Percentiles rank a stretch among this genome's conserved stretches.
Evolutionary conservation across 2,888 invertebrate species (phyloP).

Genomic region (Lasioglossum zephyrum): DNA sequence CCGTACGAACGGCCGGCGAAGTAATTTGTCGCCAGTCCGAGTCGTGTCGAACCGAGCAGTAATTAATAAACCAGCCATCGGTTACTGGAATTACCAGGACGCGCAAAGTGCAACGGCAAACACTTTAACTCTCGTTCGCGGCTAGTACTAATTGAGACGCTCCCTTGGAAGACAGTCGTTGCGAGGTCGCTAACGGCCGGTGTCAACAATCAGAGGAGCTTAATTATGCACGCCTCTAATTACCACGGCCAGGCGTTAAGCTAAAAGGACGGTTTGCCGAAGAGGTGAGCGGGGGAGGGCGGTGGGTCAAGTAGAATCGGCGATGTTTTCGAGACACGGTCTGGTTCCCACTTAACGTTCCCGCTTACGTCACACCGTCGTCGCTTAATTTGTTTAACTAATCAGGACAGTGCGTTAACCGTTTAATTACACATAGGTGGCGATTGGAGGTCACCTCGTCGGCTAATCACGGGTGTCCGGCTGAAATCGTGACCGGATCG

Average conservation of each 20-base stretch:
- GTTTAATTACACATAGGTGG: constrained; percentile 78
- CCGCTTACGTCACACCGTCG: constrained; percentile 70
- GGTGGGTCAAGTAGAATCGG: constrained; percentile 9
- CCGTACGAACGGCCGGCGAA: constrained; percentile 21
- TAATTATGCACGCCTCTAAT: constrained; percentile 84
- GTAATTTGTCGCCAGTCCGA: constrained; percentile 42
- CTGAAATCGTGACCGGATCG: constrained; percentile 63
- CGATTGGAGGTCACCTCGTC: constrained; percentile 59
- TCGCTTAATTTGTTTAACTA: constrained; percentile 82
- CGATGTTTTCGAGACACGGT: constrained; percentile 12
- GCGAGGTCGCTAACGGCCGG: constrained; percentile 79
- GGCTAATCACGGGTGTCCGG: constrained; percentile 58
- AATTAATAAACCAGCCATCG: constrained; percentile 71
- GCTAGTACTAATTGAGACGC: constrained; percentile 81
- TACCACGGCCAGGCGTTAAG: constrained; percentile 72
- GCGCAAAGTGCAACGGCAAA: constrained; percentile 79
- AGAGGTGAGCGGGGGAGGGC: constrained; percentile 2
- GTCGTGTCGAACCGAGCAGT: constrained; percentile 36
- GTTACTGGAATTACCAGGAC: constrained; percentile 76
- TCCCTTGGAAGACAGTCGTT: constrained; percentile 82
- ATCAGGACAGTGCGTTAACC: constrained; percentile 80
- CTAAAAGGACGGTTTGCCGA: constrained; percentile 27
- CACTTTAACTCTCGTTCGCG: constrained; percentile 70
- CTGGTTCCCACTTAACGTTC: constrained; percentile 75
- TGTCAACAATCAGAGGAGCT: constrained; percentile 81